phyloP scores from a whole-genome alignment of 1,140 invertebrate genomes.

The Oncopeltus fasciatus region DNA sequence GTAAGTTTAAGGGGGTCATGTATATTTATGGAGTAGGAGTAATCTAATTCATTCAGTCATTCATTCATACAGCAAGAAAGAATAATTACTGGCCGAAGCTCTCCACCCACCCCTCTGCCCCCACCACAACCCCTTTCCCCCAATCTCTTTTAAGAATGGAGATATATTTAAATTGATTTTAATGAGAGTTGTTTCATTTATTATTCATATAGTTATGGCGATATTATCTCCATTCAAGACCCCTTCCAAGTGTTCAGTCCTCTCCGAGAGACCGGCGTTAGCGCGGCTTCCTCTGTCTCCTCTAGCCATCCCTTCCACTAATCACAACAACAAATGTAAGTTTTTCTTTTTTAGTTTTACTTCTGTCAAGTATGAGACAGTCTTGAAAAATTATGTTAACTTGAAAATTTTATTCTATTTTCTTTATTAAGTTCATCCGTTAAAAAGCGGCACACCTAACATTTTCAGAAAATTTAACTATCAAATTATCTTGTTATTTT shows the following conservation, averaged over 20 bases:
- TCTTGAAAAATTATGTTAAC: no score
- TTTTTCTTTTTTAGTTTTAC: no score
- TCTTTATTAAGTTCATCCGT: no score
- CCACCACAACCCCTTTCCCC: no score
- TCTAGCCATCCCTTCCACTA: not conserved
- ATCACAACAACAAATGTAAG: no score
- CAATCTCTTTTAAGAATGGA: not conserved
- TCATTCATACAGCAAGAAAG: slow-evolving; percentile 8
- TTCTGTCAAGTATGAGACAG: no score
- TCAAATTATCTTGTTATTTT: no score
- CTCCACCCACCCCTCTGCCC: no score
- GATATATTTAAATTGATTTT: slow-evolving; percentile 9
- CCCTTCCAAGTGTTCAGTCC: not conserved
- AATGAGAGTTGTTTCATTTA: slow-evolving; percentile 7
- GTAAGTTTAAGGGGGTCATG: not conserved
- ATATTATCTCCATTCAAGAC: not conserved
- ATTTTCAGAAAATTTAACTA: no score
- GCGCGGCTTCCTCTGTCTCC: not conserved
- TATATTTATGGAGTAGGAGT: slow-evolving; percentile 1
- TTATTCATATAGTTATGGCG: slow-evolving; percentile 7
- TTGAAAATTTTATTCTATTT: no score
- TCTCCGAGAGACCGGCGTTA: not conserved
- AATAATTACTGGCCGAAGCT: slow-evolving; percentile 4
- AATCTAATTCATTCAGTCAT: slow-evolving; percentile 8
- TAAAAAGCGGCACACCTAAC: no score